Percentiles rank a stretch among this genome's conserved stretches.
phyloP scores from a whole-genome alignment of 1,140 invertebrate species.

The Megathymus violae region DNA sequence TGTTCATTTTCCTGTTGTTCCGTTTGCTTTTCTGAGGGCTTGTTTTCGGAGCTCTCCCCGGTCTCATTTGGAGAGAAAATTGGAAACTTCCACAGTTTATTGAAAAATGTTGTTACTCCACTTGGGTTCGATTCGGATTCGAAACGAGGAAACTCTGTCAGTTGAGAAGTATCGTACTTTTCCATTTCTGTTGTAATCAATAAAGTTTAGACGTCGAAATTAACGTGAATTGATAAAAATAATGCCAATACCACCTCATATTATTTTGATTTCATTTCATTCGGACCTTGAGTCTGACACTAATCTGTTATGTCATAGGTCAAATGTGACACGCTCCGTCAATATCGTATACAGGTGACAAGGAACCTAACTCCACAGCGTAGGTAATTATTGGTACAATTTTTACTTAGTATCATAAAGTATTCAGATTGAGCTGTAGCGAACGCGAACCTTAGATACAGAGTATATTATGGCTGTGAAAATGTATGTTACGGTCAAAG shows the following conservation, averaged over 20 bases:
- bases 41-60: constrained; percentile 55
- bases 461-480: too few relatives aligned
- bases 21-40: constrained; percentile 44
- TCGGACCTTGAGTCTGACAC: neutral
- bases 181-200: constrained; percentile 57
- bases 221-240: constrained; percentile 10
- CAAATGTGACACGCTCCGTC: too few relatives aligned
- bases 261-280: constrained; percentile 10
- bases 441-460: too few relatives aligned
- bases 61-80: constrained; percentile 67
- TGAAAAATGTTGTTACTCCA: constrained; percentile 77
- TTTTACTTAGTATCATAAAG: too few relatives aligned
- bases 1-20: constrained; percentile 41
- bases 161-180: constrained; percentile 73
- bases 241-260: constrained; percentile 7
- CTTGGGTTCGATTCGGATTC: constrained; percentile 75
- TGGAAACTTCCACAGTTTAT: constrained; percentile 80
- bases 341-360: too few relatives aligned
- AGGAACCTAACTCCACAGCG: too few relatives aligned
- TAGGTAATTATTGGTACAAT: too few relatives aligned
- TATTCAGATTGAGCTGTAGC: too few relatives aligned
- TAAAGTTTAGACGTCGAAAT: constrained; percentile 19
- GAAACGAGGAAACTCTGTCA: constrained; percentile 78
- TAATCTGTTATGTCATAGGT: too few relatives aligned
- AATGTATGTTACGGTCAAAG: too few relatives aligned